Evolutionary conservation across 2,797 vertebrate genomes (phyloP).

Genomic region (Coregonus sp.): DNA sequence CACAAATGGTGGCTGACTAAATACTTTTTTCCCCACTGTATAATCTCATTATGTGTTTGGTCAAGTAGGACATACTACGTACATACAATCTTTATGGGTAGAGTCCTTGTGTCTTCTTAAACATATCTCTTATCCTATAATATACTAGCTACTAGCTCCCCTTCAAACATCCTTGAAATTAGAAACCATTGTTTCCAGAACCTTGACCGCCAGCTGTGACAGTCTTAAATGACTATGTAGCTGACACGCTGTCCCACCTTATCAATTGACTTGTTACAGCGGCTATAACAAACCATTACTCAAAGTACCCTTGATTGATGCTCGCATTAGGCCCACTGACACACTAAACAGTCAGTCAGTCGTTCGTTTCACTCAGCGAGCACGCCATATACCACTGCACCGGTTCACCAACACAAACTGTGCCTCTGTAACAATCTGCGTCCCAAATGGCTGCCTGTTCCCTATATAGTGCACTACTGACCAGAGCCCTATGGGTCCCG

Average conservation of each 20-base stretch:
- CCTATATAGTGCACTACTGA: not conserved
- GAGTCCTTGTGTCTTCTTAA: not conserved
- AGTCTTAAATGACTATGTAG: conserved; percentile 14
- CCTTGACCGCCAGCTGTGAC: not conserved
- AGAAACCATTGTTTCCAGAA: conserved; percentile 9
- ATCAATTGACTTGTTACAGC: conserved; percentile 32
- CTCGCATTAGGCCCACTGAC: conserved; percentile 58
- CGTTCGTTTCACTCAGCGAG: conserved; percentile 35
- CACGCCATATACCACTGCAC: conserved; percentile 38
- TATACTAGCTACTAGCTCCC: no score
- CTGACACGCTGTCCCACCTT: conserved; percentile 10
- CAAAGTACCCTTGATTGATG: conserved; percentile 58
- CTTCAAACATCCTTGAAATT: not conserved
- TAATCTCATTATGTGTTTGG: not conserved
- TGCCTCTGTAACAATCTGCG: conserved; percentile 16
- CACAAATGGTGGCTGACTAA: no score
- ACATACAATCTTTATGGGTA: not conserved
- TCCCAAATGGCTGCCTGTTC: not conserved
- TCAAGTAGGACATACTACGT: not conserved
- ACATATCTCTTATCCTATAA: not conserved
- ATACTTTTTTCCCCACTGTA: no score
- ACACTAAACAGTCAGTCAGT: conserved; percentile 50
- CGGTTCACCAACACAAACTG: conserved; percentile 42
- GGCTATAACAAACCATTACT: conserved; percentile 19
- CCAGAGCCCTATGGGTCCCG: no score